Evolutionary conservation across 2,888 invertebrate genomes (phyloP).

Genomic region (Amiota minor): DNA sequence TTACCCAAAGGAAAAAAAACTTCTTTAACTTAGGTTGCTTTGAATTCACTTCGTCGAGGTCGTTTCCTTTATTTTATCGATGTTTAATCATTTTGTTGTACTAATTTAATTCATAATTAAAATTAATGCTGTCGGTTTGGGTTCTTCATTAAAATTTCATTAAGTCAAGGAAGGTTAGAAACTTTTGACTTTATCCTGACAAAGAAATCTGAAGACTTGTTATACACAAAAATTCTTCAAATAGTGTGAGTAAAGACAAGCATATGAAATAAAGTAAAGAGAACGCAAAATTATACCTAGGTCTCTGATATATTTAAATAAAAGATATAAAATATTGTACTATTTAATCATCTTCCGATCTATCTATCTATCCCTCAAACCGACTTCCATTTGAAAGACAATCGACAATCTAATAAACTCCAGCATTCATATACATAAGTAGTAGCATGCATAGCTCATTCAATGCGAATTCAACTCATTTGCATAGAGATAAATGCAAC

Average conservation of each 20-base stretch:
- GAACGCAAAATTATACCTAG: no score
- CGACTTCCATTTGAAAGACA: no score
- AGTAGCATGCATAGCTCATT: constrained; percentile 24
- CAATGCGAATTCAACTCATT: constrained; percentile 37
- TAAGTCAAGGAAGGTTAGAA: neutral
- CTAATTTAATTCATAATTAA: constrained; percentile 32
- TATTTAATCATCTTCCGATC: no score
- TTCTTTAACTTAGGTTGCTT: neutral
- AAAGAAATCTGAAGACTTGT: neutral
- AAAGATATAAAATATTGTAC: no score
- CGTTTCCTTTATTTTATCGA: constrained; percentile 13
- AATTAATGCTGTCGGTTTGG: constrained; percentile 23
- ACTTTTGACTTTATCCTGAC: constrained; percentile 2
- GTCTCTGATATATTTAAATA: no score
- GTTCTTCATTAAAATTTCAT: constrained; percentile 14
- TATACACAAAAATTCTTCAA: no score
- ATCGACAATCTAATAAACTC: no score
- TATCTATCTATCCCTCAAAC: no score
- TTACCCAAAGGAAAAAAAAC: no score
- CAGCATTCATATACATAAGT: no score
- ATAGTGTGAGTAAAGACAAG: no score
- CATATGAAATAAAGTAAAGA: no score
- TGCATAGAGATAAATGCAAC: constrained; percentile 56
- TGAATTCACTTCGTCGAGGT: neutral
- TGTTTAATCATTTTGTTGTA: constrained; percentile 19